Conservation (phyloP, 2,888 invertebrate species). For the Melanostoma mellinum region DNA sequence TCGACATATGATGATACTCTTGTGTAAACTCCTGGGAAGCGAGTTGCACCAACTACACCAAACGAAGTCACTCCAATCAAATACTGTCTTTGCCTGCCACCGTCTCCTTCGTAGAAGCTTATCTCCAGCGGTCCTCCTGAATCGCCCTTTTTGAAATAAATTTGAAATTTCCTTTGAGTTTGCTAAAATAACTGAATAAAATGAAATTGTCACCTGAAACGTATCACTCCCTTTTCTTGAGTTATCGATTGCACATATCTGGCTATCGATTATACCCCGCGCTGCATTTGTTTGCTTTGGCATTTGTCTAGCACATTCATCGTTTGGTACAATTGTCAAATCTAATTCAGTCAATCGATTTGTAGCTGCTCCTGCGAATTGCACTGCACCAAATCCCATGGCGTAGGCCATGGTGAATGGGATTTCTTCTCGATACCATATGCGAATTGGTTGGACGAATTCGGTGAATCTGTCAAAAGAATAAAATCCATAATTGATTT, state of each 20-base stretch:
- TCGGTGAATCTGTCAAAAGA: constrained; percentile 75
- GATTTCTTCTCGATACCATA: constrained; percentile 81
- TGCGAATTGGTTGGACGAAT: constrained; percentile 84
- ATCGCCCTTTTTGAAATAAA: constrained; percentile 76
- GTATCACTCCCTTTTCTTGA: constrained; percentile 77
- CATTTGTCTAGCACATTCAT: constrained; percentile 76
- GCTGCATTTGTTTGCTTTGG: constrained; percentile 75
- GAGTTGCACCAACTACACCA: constrained; percentile 79
- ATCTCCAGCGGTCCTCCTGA: constrained; percentile 80
- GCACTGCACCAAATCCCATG: constrained; percentile 85
- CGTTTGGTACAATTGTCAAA: constrained; percentile 78
- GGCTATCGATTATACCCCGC: constrained; percentile 77
- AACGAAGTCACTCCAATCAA: constrained; percentile 81
- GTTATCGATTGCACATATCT: constrained; percentile 80
- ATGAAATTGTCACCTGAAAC: constrained; percentile 76
- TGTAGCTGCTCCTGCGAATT: constrained; percentile 80
- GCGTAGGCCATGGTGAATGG: constrained; percentile 83
- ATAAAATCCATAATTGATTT: neutral
- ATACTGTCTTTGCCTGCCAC: constrained; percentile 76
- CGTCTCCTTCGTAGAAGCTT: constrained; percentile 76
- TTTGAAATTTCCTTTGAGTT: neutral
- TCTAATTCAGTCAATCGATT: constrained; percentile 79
- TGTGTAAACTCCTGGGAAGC: constrained; percentile 80
- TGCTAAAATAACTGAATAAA: too few species aligned
- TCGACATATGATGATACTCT: constrained; percentile 78